A percentile compares a stretch with the other conserved stretches of the same genome.
Conservation (phyloP, 2,797 vertebrate genomes). For the Propithecus deckenii region DNA sequence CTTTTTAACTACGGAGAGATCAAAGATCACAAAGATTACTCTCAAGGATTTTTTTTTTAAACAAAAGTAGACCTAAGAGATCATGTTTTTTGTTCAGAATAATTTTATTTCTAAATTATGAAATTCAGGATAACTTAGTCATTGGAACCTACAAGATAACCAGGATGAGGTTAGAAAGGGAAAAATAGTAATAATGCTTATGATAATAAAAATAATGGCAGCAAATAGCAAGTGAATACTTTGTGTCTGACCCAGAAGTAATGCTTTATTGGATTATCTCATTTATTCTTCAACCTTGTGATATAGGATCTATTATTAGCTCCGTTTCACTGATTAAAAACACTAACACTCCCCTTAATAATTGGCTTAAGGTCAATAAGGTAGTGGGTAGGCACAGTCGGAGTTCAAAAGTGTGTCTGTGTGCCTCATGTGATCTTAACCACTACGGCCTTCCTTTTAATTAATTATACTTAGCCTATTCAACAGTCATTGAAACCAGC, state of each 20-base stretch:
- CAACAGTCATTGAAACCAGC: background rate
- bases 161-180: conserved; percentile 15
- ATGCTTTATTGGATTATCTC: background rate
- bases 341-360: background rate
- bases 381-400: background rate
- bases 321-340: background rate
- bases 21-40: conserved; percentile 1
- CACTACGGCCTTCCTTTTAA: background rate
- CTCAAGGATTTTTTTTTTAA: background rate
- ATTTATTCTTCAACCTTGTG: background rate
- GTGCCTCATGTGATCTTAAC: background rate
- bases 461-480: background rate
- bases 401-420: background rate
- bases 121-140: conserved; percentile 11
- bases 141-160: background rate
- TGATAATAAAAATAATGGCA: background rate
- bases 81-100: conserved; percentile 19
- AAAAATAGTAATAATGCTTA: background rate
- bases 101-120: conserved; percentile 26
- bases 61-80: conserved; percentile 36
- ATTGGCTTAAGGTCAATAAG: background rate
- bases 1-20: background rate
- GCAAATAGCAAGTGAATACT: background rate
- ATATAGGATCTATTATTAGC: background rate
- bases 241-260: background rate